phyloP scores from a whole-genome alignment of 2,797 vertebrate species.

The Calcarius lapponicus region DNA sequence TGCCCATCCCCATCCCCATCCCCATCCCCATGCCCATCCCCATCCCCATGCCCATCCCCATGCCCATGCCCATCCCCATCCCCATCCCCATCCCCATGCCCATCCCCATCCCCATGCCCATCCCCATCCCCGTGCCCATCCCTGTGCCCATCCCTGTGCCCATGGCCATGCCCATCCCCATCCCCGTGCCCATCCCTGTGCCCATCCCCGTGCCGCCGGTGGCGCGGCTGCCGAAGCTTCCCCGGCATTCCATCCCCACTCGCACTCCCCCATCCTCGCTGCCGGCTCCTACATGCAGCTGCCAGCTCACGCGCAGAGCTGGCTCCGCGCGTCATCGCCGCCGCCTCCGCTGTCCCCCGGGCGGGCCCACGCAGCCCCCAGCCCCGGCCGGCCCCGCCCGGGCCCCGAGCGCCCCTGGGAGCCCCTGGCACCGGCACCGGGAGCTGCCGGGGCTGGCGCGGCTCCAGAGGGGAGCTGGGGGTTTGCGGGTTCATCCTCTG shows the following conservation, averaged over 20 bases:
- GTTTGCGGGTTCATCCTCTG: rapidly evolving
- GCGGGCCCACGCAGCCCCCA: not conserved
- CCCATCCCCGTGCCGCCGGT: no score
- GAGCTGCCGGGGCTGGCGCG: rapidly evolving
- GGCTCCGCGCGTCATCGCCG: conserved; percentile 38
- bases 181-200: no score
- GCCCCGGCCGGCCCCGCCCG: not conserved
- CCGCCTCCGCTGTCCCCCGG: conserved; percentile 20
- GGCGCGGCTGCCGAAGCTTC: not conserved
- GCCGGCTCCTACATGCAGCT: conserved; percentile 14
- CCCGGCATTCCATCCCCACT: not conserved
- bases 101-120: rapidly evolving
- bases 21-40: rapidly evolving
- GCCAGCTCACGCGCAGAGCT: conserved; percentile 29
- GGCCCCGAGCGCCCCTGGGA: not conserved
- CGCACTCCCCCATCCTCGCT: not conserved
- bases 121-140: rapidly evolving
- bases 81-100: rapidly evolving
- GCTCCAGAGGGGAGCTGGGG: rapidly evolving
- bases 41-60: rapidly evolving
- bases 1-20: rapidly evolving
- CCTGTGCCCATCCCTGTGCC: no score
- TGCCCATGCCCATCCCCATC: rapidly evolving
- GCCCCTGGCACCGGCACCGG: not conserved
- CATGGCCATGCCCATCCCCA: no score